phyloP scores from a whole-genome alignment of 23 tunicate species.

The Clavelina lepadiformis region DNA sequence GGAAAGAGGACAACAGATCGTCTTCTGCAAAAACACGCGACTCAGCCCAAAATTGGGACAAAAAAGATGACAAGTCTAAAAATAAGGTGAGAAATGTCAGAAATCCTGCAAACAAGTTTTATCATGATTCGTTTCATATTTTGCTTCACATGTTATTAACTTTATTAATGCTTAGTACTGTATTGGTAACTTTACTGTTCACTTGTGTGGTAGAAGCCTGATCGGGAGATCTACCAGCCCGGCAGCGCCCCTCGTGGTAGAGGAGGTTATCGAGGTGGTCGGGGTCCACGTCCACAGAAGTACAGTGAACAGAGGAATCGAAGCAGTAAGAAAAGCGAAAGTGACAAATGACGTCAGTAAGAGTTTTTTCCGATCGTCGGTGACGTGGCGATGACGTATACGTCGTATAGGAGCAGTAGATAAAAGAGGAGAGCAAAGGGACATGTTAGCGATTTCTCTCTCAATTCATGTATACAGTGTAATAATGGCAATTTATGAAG shows the following conservation, averaged over 20 bases:
- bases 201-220: conserved; percentile 48
- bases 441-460: no score
- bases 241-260: conserved; percentile 25
- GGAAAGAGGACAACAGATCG: conserved; percentile 28
- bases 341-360: conserved; percentile 34
- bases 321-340: conserved; percentile 30
- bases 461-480: no score
- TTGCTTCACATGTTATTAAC: not conserved
- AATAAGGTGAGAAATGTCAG: not conserved
- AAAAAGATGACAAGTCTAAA: conserved; percentile 5
- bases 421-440: no score
- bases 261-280: conserved; percentile 17
- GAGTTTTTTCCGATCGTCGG: no score
- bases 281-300: conserved; percentile 54
- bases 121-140: not conserved
- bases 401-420: no score
- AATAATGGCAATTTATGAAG: no score
- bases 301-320: conserved; percentile 87
- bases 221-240: conserved; percentile 73
- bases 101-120: not conserved
- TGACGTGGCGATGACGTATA: no score
- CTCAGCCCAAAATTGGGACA: not conserved
- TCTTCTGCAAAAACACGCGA: conserved; percentile 8
- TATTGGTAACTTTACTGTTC: not conserved
- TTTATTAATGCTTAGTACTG: not conserved